Evolutionary conservation across 2,113 vertebrate species (phyloP).

Genomic region (Dipodomys merriami): DNA sequence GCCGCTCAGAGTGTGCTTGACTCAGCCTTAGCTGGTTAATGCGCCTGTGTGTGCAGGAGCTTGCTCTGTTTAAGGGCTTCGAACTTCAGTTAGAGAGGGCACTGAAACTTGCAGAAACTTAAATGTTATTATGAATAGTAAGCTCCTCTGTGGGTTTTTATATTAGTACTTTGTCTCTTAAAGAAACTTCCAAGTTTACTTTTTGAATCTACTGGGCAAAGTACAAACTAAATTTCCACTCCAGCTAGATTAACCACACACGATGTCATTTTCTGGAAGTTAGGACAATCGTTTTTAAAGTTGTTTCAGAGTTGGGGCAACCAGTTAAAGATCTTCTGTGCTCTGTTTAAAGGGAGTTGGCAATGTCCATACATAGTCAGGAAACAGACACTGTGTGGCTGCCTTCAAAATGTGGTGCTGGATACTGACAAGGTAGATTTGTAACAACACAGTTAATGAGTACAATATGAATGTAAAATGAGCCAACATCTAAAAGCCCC

Average conservation of each 20-base stretch:
- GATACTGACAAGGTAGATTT: background rate
- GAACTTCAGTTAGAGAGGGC: background rate
- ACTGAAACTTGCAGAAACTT: background rate
- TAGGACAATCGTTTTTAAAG: background rate
- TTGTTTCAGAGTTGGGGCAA: background rate
- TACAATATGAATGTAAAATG: background rate
- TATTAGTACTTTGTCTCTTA: slow-evolving; percentile 3
- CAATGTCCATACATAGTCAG: background rate
- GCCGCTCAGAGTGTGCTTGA: background rate
- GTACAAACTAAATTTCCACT: slow-evolving; percentile 22
- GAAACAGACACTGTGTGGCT: background rate
- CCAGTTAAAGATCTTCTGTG: slow-evolving; percentile 18
- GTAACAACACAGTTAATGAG: background rate
- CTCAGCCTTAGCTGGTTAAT: background rate
- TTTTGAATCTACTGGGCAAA: background rate
- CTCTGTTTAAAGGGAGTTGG: background rate
- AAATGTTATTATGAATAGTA: background rate
- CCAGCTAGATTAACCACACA: background rate
- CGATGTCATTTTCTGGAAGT: background rate
- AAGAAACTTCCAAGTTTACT: slow-evolving; percentile 46
- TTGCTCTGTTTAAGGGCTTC: background rate
- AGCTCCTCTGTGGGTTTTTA: background rate
- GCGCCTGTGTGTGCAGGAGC: background rate
- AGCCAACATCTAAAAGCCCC: background rate
- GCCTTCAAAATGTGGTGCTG: background rate